Evolutionary conservation across 2,113 vertebrate species (phyloP), one percentile per base, ranked within the genome.

Genomic region (Glaucidium brasilianum): DNA sequence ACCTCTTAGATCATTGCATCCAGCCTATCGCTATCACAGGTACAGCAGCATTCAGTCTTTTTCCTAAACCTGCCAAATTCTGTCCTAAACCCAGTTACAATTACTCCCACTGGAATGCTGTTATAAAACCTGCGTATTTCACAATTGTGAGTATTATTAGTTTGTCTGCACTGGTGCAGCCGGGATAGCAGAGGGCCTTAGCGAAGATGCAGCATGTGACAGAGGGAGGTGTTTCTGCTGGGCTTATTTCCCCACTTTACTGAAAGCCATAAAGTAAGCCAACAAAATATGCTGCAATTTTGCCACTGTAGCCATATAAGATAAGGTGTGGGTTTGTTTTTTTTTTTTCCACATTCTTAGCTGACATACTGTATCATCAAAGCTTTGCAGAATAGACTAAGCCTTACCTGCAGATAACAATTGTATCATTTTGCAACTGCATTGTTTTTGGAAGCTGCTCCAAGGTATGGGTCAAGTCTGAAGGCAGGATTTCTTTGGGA

Each of bases 101-200:
- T 53, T 47, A 50, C 66, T 94, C 88, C 82, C 67, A 72, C 81
- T 92, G 62, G 90, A 92, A 79, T 85, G 74, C 88, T 93, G 74
- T 73, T 78, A 34, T 12, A 59, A 88, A 88, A 88, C 58, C 52
- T 88, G 67, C 35, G 8, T 66, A 43, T 78, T 66, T 95, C 84
- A 89, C 56, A 9, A 56, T 75, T 63, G 11, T 22, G 30, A 37
- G 82, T 75, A 37, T 87, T 85, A 68, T 37, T 73, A n/a, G 69
- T 75, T 81, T 74, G 59, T 12, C 84, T 81, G 73, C 2, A 14
- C 50, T 50, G 67, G 25, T 83, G 74, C 67, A 69, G 64, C 35
- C 58, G n/a, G 84, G 56, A 35, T 39, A 72, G 88, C 74, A 76
- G 58, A 90, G 15, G 55, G 35, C 41, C 30, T 29, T 63, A 30